Evolutionary conservation across 2,888 invertebrate genomes (phyloP).

Genomic region (Drosophila eohydei): DNA sequence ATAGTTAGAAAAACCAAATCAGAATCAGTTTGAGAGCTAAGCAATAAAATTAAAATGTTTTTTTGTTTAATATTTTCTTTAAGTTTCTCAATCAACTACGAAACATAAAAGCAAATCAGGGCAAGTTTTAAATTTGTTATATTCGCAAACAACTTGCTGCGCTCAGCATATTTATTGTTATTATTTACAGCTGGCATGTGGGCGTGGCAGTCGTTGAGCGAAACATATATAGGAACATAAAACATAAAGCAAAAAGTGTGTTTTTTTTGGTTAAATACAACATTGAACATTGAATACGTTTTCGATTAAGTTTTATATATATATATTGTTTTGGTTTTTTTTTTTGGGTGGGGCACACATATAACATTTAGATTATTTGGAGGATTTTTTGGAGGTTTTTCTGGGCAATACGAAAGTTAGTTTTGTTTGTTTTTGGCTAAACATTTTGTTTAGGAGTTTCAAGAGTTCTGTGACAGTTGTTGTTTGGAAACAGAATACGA

Average conservation of each 20-base stretch:
- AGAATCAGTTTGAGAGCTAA: constrained; percentile 60
- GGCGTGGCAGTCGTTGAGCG: constrained; percentile 60
- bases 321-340: not conserved
- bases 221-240: constrained; percentile 28
- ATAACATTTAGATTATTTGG: constrained; percentile 38
- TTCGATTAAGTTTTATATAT: constrained; percentile 41
- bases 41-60: constrained; percentile 59
- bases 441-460: constrained; percentile 27
- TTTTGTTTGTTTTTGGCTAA: constrained; percentile 41
- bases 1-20: constrained; percentile 55
- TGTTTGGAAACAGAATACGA: constrained; percentile 55
- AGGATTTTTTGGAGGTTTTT: constrained; percentile 32
- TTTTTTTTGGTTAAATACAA: constrained; percentile 65
- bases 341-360: constrained; percentile 41
- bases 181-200: constrained; percentile 60
- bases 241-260: constrained; percentile 50
- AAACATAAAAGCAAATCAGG: constrained; percentile 52
- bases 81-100: constrained; percentile 48
- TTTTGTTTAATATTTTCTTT: constrained; percentile 9
- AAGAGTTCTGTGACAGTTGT: constrained; percentile 56
- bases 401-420: constrained; percentile 58
- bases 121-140: constrained; percentile 12
- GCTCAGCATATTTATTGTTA: constrained; percentile 49
- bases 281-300: constrained; percentile 79
- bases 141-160: constrained; percentile 55